A percentile compares a stretch with the other conserved stretches of the same genome.
These are phyloP conservation scores for Anticlea derivata DNA, from an alignment of 2,888 invertebrate genomes.

Conservation along the genomic window DNA sequence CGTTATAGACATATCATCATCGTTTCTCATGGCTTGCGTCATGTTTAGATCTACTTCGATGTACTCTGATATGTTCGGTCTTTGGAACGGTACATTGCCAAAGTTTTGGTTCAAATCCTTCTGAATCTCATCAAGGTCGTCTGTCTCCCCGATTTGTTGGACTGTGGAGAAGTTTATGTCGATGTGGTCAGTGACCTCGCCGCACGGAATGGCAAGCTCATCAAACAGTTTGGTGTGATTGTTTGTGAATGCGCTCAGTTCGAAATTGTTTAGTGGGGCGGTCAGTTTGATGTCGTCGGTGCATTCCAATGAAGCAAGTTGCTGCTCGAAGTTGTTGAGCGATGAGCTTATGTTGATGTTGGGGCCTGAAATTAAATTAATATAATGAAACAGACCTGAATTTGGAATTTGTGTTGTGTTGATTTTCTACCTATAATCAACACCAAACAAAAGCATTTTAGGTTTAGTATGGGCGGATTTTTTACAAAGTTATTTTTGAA, in stretches of 20 bases:
- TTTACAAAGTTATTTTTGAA: too few relatives aligned
- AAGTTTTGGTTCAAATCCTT: conserved; percentile 53
- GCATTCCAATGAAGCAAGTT: conserved; percentile 54
- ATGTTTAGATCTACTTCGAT: conserved; percentile 69
- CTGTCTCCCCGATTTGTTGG: conserved; percentile 48
- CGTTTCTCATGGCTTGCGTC: conserved; percentile 51
- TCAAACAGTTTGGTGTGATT: conserved; percentile 63
- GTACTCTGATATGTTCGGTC: conserved; percentile 57
- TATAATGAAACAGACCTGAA: background rate
- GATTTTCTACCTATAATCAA: too few relatives aligned
- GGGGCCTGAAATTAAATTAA: conserved; percentile 16
- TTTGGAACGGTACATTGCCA: conserved; percentile 44
- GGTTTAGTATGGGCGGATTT: too few relatives aligned
- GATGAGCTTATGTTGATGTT: conserved; percentile 45
- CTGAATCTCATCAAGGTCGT: conserved; percentile 69
- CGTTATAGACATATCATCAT: conserved; percentile 73
- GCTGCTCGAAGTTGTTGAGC: conserved; percentile 57
- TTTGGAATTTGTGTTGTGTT: background rate
- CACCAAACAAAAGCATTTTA: too few relatives aligned
- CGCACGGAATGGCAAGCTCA: conserved; percentile 51
- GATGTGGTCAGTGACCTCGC: conserved; percentile 60
- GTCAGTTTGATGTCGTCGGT: conserved; percentile 50
- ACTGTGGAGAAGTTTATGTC: conserved; percentile 65
- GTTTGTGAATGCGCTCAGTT: conserved; percentile 63
- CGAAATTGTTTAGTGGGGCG: conserved; percentile 56